Percentiles rank a stretch among this genome's conserved stretches.
Evolutionary conservation across 2,797 vertebrate genomes (phyloP).

Genomic region (Perodicticus potto): DNA sequence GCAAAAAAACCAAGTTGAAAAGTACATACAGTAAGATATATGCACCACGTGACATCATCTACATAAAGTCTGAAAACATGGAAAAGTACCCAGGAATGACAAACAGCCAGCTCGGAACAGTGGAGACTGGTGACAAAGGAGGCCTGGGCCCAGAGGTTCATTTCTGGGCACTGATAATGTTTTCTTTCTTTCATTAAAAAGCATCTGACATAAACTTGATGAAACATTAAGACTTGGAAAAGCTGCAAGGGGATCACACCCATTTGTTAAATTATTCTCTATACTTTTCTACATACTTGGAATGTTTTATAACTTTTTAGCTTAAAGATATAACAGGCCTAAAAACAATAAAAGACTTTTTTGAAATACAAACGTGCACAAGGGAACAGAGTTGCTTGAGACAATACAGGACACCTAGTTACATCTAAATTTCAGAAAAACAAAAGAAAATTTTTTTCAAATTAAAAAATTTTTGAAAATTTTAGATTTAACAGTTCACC

Average conservation of each 20-base stretch:
- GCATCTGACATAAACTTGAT: neutral
- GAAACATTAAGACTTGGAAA: neutral
- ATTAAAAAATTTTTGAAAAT: neutral
- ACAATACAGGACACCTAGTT: neutral
- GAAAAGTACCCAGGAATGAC: neutral
- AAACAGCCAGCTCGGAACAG: neutral
- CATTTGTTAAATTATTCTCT: neutral
- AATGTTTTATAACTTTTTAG: slow-evolving; percentile 18
- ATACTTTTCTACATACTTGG: neutral
- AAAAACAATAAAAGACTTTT: neutral
- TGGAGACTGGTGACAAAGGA: neutral
- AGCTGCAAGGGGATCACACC: neutral
- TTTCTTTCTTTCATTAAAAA: neutral
- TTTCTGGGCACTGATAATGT: no score
- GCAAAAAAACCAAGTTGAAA: neutral
- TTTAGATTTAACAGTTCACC: neutral
- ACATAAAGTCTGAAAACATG: neutral
- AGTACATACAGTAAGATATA: neutral
- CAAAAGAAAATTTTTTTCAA: neutral
- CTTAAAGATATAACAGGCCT: neutral
- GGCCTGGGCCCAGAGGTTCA: neutral
- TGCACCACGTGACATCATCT: neutral
- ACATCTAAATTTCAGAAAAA: neutral
- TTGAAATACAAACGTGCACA: neutral
- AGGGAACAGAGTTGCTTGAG: neutral